These are phyloP conservation scores for Tupaia tana DNA, from an alignment of 2,113 vertebrate genomes.

Conservation along the genomic window DNA sequence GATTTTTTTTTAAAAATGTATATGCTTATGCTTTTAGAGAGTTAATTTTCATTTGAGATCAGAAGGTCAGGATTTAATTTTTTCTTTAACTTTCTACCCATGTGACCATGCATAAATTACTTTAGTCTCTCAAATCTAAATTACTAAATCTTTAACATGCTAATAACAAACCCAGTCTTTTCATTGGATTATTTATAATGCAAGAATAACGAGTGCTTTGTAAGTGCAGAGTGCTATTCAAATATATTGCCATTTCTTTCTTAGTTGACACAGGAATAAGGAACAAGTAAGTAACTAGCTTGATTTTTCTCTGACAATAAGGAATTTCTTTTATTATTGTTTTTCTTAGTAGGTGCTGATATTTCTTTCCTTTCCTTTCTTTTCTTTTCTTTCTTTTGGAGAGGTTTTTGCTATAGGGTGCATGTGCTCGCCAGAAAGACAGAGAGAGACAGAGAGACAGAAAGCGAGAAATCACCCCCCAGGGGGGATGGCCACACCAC, in stretches of 20 bases:
- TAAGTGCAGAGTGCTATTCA: background rate
- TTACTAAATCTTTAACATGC: background rate
- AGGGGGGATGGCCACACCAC: too few relatives aligned
- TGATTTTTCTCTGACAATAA: background rate
- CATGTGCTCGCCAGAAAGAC: too few relatives aligned
- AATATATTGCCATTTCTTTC: background rate
- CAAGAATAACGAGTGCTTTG: background rate
- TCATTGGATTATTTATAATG: background rate
- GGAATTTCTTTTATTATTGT: background rate
- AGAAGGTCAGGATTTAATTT: background rate
- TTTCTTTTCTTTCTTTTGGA: background rate
- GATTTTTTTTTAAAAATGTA: background rate
- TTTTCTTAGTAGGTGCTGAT: background rate
- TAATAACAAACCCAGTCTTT: background rate
- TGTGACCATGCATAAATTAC: background rate
- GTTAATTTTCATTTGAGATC: background rate
- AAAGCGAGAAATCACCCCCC: too few relatives aligned
- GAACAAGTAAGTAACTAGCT: background rate
- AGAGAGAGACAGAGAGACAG: too few relatives aligned
- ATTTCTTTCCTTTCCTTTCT: background rate
- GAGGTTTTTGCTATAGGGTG: too few relatives aligned
- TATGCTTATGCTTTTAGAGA: background rate
- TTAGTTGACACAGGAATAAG: background rate
- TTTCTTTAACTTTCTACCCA: background rate
- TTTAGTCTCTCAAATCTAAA: background rate